Evolutionary conservation across 1,140 invertebrate genomes (phyloP), one percentile per base, ranked within the genome.

Genomic region (Agrypnia vestita): DNA sequence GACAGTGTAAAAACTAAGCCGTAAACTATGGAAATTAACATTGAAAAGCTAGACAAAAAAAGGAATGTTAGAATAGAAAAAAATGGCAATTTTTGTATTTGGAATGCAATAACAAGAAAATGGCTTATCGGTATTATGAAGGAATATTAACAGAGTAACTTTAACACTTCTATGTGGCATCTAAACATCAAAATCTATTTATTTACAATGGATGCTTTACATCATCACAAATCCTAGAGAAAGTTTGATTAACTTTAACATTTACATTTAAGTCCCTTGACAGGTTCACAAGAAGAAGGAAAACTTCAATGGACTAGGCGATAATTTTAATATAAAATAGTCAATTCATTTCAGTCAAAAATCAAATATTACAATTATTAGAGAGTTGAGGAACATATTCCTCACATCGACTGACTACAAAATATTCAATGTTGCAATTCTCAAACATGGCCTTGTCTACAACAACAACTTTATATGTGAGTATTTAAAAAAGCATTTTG

Each of bases 311-410:
- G 73, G 67, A 80, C 73, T 76, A 80, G 74, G 53, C 73, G 25
- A 80, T 76, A n/a, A 76, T 44, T 77, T 80, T 80, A 69, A 64
- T 76, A 80, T 49, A 80, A 76, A 80, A 80, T 75, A 80, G 79
- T 80, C 61, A 47, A 64, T 71, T 76, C 76, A 76, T 56, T 56
- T 80, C 79, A 80, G 79, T 80, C 79, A 77, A 46, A 77, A 76
- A 77, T 74, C 21, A 77, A 76, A 77, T 46, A 67, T 77, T 62
- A 77, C 17, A 77, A 71, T 46, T 49, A 71, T n/a, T 35, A 35
- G 11, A 51, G 61, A 64, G 11, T 43, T 35, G 61, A 43, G 61
- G 35, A 43, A 43, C 35, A 7, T 8, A 8, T 64, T 64, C 61
- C 11, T 35, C 25, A 3, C 25, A 25, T 25, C 49, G 11, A 35